phyloP scores from a whole-genome alignment of 1,140 invertebrate species.

The Zaprionus gabonicus region DNA sequence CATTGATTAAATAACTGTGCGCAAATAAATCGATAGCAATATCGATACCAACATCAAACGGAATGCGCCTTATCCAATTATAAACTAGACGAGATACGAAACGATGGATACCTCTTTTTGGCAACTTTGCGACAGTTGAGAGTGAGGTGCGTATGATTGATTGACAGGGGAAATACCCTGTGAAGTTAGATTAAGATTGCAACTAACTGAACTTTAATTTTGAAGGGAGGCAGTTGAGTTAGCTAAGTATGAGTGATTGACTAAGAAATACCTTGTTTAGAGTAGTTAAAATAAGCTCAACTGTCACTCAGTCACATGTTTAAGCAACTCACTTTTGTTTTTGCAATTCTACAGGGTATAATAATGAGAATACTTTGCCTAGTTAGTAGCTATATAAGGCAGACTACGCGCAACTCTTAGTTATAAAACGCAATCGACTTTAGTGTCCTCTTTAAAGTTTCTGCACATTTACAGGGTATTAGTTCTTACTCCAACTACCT shows the following conservation, averaged over 20 bases:
- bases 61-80: constrained; percentile 63
- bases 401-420: background rate
- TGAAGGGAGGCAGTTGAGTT: no score
- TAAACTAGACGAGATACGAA: constrained; percentile 28
- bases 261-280: no score
- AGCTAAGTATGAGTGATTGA: no score
- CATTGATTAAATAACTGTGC: constrained; percentile 73
- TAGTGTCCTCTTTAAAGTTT: background rate
- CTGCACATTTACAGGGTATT: constrained; percentile 1
- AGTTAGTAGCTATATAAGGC: no score
- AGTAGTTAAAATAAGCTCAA: no score
- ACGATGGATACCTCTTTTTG: constrained; percentile 21
- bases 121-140: background rate
- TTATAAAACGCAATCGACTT: no score
- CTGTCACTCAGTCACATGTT: no score
- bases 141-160: background rate
- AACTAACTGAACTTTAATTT: background rate
- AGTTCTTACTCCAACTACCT: no score
- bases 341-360: no score
- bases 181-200: no score
- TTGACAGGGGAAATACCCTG: background rate
- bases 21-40: constrained; percentile 59
- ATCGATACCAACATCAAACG: constrained; percentile 48
- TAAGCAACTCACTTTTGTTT: no score
- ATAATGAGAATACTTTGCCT: no score